phyloP scores from a whole-genome alignment of 2,888 invertebrate species.

The Mythimna ferrago region DNA sequence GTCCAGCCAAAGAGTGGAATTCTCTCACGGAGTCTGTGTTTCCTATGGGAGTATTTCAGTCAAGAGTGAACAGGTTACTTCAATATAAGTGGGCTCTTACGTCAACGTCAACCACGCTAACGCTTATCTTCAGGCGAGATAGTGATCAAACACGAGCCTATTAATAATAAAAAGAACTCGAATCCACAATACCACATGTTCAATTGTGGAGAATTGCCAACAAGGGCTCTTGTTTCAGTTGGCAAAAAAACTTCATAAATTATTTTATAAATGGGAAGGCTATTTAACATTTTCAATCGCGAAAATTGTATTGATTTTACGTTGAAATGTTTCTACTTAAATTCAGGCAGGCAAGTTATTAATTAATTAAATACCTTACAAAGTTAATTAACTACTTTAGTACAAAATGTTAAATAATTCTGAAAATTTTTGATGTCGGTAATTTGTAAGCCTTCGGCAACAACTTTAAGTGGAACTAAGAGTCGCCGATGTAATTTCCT shows the following conservation, averaged over 20 bases:
- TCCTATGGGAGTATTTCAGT: too few species aligned
- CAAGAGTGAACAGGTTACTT: too few species aligned
- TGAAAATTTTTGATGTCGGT: constrained; percentile 5
- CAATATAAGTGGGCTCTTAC: too few species aligned
- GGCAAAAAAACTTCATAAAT: constrained; percentile 1
- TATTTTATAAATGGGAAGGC: constrained; percentile 8
- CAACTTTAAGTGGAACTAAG: neutral
- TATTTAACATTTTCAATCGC: constrained; percentile 26
- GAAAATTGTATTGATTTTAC: constrained; percentile 23
- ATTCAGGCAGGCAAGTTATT: constrained; percentile 28
- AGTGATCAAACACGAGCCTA: too few species aligned
- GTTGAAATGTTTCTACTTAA: constrained; percentile 14
- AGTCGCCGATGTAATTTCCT: neutral
- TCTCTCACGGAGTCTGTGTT: too few species aligned
- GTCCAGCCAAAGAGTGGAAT: too few species aligned
- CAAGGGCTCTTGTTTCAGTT: neutral
- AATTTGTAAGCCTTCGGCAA: constrained; percentile 13
- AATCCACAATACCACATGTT: neutral
- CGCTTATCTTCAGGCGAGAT: too few species aligned
- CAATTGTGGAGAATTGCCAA: neutral
- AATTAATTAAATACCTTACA: constrained; percentile 42
- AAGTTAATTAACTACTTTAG: constrained; percentile 30
- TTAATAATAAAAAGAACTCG: neutral
- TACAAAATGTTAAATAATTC: constrained; percentile 30
- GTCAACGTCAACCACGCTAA: too few species aligned